Percentiles rank a stretch among this genome's conserved stretches.
Evolutionary conservation across 2,113 vertebrate species (phyloP).

Genomic region (Orcinus orca): DNA sequence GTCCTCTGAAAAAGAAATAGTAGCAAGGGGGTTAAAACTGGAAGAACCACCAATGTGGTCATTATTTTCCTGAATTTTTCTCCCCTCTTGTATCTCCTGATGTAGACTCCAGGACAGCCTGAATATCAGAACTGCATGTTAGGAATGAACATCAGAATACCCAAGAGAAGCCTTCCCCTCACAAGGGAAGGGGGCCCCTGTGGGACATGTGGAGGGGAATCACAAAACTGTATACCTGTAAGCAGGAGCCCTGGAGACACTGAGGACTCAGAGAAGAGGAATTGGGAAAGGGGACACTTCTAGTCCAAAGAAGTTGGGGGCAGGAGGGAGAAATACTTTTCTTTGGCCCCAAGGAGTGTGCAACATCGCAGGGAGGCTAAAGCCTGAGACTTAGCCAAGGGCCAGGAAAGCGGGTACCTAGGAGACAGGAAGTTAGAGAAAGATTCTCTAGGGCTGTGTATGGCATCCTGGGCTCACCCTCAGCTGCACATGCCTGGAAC

Average conservation of each 20-base stretch:
- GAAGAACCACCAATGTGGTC: neutral
- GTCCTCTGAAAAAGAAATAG: neutral
- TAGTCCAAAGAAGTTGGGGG: neutral
- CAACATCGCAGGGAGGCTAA: neutral
- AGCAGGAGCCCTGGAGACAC: neutral
- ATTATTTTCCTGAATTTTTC: accelerated
- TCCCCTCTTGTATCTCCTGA: neutral
- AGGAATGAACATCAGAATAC: accelerated
- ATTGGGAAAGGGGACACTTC: neutral
- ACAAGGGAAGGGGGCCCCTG: neutral
- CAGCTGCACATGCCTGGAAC: neutral
- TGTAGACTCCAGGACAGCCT: neutral
- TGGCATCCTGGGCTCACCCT: neutral
- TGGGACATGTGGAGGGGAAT: neutral
- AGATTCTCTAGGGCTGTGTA: accelerated
- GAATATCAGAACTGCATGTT: neutral
- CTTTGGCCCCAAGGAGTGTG: neutral
- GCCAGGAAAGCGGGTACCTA: neutral
- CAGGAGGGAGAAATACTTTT: neutral
- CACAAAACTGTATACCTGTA: accelerated
- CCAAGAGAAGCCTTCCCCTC: neutral
- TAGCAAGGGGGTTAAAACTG: neutral
- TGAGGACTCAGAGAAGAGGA: accelerated
- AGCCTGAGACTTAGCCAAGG: neutral
- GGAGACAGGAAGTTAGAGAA: neutral